Base-by-base conservation (phyloP, 2,888 invertebrate species). In the Thysanoteuthis rhombus region DNA sequence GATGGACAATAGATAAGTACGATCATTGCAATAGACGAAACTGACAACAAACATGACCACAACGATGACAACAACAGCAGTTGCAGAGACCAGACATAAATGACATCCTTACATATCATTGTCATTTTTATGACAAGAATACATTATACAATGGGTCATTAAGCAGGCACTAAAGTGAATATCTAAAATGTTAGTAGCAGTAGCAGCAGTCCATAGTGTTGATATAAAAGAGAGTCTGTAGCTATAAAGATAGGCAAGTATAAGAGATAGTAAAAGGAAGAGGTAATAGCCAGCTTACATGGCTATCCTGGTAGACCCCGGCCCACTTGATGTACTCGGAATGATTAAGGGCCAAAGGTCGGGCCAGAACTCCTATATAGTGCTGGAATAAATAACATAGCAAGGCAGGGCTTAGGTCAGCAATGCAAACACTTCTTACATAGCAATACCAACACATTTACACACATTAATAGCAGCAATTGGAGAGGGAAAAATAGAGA, bases 351-450 rank as follows among this genome's bases (percentile, higher is more conserved):
- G 96, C 96, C 94, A 96, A 94, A 12, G 97, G 96, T 75, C 96
- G 95, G 28, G 95, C 95, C 94, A 96, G 95, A 90, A 96, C 96
- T 93, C 95, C 95, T 38, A 95, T 95, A 95, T 96, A 96, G 89
- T 95, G 95, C 96, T 96, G 94, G 93, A 94, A 94, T 91, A 93
- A 93, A 93, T 39, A 89, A 92, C 92, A 94, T 58, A 92, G 92
- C 92, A 45, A 45, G 75, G 92, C 92, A 92, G 39, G n/a, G 92
- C 92, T 36, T 92, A 92, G n/a, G 92, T 92, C 92, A 92, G 75
- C 75, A 75, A 36, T n/a, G 19, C 75, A 75, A 40, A 92, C 40
- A 92, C 39, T 28, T 92, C 25, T 45, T 45, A 40, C 90, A 42
- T 90, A n/a, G 92, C 40, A 92, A 45, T 92, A 92, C 92, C 10